phyloP scores from a whole-genome alignment of 2,888 invertebrate species.

The Salpingus planirostris region DNA sequence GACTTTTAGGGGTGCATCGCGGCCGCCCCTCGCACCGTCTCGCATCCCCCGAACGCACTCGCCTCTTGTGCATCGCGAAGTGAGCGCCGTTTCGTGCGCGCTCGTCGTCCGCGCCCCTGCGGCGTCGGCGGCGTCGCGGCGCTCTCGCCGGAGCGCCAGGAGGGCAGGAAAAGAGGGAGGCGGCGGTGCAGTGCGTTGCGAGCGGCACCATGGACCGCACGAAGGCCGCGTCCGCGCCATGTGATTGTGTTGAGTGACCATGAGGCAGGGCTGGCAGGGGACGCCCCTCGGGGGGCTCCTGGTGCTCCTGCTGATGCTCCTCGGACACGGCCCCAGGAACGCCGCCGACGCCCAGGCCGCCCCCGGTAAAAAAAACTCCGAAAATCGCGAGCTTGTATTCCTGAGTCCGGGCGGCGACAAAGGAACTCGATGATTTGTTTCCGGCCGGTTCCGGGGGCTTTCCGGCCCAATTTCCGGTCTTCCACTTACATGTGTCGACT shows the following conservation, averaged over 20 bases:
- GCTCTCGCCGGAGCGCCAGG: constrained; percentile 3
- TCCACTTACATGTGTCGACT: no score
- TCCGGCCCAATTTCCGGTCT: no score
- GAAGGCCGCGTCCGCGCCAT: constrained; percentile 22
- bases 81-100: constrained; percentile 14
- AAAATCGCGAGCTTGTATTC: no score
- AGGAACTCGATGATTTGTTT: no score
- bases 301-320: constrained; percentile 31
- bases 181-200: constrained; percentile 18
- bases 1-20: no score
- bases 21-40: no score
- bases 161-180: constrained; percentile 3
- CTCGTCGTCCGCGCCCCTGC: constrained; percentile 15
- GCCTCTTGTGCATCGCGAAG: constrained; percentile 1
- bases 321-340: constrained; percentile 23
- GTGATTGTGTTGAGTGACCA: constrained; percentile 34
- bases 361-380: neutral
- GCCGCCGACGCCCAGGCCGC: constrained; percentile 23
- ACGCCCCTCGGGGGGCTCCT: constrained; percentile 31
- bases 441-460: no score
- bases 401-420: no score
- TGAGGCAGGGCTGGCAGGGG: constrained; percentile 34
- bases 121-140: constrained; percentile 10
- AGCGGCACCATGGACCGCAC: constrained; percentile 26
- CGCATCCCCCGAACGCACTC: no score